A percentile compares a stretch with the other conserved stretches of the same genome.
Conservation (phyloP, 2,888 invertebrate genomes). For the Reticulitermes lucifugus region DNA sequence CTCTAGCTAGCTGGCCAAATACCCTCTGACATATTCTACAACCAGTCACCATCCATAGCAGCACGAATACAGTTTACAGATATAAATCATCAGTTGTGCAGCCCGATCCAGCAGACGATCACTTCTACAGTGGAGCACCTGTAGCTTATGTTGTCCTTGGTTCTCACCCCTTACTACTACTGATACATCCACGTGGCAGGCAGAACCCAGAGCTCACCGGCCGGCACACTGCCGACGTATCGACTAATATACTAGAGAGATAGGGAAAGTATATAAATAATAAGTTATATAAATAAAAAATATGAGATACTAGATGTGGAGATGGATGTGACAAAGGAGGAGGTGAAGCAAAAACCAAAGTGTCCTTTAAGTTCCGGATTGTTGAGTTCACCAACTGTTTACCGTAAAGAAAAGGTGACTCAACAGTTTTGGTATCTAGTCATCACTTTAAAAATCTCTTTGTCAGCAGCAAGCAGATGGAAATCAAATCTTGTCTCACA, state of each 20-base stretch:
- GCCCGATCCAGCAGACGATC: not conserved
- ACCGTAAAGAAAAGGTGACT: conserved; percentile 51
- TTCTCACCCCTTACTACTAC: conserved; percentile 23
- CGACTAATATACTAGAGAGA: conserved; percentile 41
- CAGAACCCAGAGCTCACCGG: conserved; percentile 13
- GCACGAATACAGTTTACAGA: conserved; percentile 54
- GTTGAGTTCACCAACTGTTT: conserved; percentile 51
- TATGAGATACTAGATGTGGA: conserved; percentile 47
- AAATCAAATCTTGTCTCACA: conserved; percentile 50
- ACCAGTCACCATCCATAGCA: conserved; percentile 44
- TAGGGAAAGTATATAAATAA: conserved; percentile 38
- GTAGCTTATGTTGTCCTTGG: conserved; percentile 27
- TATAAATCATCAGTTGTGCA: conserved; percentile 10
- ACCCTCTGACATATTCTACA: conserved; percentile 9
- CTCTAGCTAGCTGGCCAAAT: conserved; percentile 42
- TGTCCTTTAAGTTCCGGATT: conserved; percentile 54
- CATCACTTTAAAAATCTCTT: conserved; percentile 50
- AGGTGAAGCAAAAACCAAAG: conserved; percentile 54
- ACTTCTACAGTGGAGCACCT: conserved; percentile 38
- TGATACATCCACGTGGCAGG: conserved; percentile 29
- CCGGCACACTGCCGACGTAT: conserved; percentile 36
- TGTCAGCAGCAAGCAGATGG: conserved; percentile 51
- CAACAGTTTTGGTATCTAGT: conserved; percentile 54
- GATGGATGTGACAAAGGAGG: conserved; percentile 50
- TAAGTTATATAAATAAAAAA: conserved; percentile 44